Conservation (phyloP, 2,797 vertebrate genomes). For the Oreochromis mossambicus region DNA sequence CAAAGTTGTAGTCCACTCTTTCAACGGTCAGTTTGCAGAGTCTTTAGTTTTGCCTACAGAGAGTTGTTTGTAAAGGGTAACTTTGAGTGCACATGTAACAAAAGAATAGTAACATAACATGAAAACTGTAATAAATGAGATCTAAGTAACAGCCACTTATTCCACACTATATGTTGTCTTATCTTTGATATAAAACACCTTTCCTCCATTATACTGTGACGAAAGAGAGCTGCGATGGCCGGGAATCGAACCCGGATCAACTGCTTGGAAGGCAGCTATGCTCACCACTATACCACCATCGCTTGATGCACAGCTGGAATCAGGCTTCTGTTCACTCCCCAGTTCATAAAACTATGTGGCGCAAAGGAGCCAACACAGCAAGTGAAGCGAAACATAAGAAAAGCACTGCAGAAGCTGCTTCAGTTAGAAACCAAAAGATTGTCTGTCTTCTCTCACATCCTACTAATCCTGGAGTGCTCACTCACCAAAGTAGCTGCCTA, state of each 20-base stretch:
- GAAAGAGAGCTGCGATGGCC: neutral
- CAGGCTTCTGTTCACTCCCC: no score
- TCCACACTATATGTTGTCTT: neutral
- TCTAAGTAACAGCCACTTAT: neutral
- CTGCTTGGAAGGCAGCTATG: slow-evolving; percentile 70
- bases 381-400: no score
- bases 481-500: no score
- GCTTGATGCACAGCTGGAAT: no score
- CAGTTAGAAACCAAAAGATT: no score
- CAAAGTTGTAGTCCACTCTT: neutral
- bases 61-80: neutral
- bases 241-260: slow-evolving; percentile 65
- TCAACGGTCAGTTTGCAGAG: neutral
- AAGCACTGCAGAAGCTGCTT: no score
- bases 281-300: slow-evolving; percentile 67
- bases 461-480: no score
- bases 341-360: no score
- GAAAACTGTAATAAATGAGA: neutral
- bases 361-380: no score
- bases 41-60: neutral
- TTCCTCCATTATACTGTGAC: neutral
- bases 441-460: no score
- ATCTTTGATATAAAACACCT: neutral
- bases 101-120: neutral
- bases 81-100: neutral